Evolutionary conservation across 2,113 vertebrate species (phyloP).

Genomic region (Megaleporinus macrocephalus): DNA sequence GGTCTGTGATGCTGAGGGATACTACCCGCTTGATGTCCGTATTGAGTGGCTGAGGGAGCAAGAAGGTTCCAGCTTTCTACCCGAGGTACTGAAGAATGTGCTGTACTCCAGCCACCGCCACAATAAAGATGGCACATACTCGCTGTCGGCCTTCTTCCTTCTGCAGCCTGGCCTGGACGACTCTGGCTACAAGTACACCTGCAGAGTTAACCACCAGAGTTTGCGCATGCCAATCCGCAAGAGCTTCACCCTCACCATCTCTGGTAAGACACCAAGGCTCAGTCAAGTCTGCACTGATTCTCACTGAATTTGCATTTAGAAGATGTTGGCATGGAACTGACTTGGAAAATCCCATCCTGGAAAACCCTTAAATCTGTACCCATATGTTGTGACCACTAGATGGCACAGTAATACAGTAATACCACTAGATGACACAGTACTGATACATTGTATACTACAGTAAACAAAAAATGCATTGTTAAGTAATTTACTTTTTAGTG

Average conservation of each 20-base stretch:
- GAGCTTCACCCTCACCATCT: conserved; percentile 71
- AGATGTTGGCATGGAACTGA: not conserved
- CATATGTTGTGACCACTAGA: conserved; percentile 43
- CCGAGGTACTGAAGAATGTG: conserved; percentile 65
- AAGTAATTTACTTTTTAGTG: too few relatives aligned
- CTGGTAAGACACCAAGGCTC: conserved; percentile 60
- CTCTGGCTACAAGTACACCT: conserved; percentile 68
- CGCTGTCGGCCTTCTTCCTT: conserved; percentile 74
- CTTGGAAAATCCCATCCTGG: not conserved
- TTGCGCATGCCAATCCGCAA: conserved; percentile 73
- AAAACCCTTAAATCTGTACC: conserved; percentile 15
- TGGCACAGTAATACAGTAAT: too few relatives aligned
- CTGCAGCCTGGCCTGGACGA: conserved; percentile 64
- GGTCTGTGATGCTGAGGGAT: conserved; percentile 67
- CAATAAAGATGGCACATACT: conserved; percentile 74
- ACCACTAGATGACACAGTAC: too few relatives aligned
- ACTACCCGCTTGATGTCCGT: conserved; percentile 77
- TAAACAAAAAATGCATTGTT: too few relatives aligned
- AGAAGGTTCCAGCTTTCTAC: conserved; percentile 56
- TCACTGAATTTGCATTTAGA: not conserved
- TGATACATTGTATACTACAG: too few relatives aligned
- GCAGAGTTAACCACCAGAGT: conserved; percentile 75
- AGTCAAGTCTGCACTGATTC: not conserved
- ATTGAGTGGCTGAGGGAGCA: conserved; percentile 66
- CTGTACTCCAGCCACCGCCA: conserved; percentile 74